phyloP scores from a whole-genome alignment of 37 sponge, comb jelly and placozoan species.

The Bolinopsis microptera region DNA sequence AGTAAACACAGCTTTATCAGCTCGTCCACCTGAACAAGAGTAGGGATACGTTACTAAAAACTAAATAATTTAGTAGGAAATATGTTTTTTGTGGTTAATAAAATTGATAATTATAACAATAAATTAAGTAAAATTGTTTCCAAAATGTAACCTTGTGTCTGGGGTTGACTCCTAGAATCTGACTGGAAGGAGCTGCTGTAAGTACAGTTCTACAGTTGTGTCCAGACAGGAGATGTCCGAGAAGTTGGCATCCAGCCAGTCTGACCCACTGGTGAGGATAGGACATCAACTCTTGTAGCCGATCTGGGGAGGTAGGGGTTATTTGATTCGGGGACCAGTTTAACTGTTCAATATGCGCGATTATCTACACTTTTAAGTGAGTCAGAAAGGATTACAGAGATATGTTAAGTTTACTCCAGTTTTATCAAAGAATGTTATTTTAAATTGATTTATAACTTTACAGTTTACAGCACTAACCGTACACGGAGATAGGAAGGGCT shows the following conservation, averaged over 20 bases:
- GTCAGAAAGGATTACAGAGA: too few species aligned
- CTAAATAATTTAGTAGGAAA: too few species aligned
- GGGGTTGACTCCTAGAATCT: neutral
- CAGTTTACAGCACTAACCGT: too few species aligned
- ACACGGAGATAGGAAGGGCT: neutral
- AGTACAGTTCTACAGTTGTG: neutral
- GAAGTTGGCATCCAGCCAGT: constrained; percentile 33
- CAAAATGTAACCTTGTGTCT: neutral
- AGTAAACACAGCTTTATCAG: neutral
- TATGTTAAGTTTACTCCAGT: too few species aligned
- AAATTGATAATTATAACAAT: too few species aligned
- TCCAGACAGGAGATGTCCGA: constrained; percentile 26
- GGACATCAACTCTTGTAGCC: neutral
- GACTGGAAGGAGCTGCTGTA: neutral
- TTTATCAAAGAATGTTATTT: too few species aligned
- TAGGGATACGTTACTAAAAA: too few species aligned
- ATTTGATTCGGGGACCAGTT: too few species aligned
- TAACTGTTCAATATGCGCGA: too few species aligned
- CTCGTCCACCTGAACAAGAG: neutral
- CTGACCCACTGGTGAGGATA: constrained; percentile 63
- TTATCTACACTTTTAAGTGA: neutral
- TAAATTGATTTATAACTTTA: too few species aligned
- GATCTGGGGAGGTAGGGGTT: neutral
- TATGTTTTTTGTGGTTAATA: too few species aligned
- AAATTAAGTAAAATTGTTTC: too few species aligned